Conservation (phyloP, 2,113 vertebrate genomes). For the Numida meleagris region DNA sequence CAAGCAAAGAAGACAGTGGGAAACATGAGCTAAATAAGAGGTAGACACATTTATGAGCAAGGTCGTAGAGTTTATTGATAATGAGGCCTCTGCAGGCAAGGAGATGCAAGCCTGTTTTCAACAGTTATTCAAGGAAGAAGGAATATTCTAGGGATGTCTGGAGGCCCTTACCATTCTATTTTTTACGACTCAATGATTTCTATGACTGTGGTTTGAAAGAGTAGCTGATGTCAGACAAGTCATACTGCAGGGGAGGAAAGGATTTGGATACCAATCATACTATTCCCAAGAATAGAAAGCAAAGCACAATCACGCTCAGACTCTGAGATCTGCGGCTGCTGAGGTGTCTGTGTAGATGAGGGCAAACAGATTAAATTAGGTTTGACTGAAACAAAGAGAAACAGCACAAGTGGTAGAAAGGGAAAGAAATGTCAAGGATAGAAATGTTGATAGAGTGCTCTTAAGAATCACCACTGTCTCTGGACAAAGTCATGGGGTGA, state of each 20-base stretch:
- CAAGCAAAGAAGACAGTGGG: neutral
- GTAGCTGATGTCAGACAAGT: constrained; percentile 13
- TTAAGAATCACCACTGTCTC: neutral
- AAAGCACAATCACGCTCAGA: neutral
- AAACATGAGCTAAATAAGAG: neutral
- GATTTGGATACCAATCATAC: constrained; percentile 16
- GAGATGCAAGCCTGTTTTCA: neutral
- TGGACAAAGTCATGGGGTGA: neutral
- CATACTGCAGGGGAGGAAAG: constrained; percentile 19
- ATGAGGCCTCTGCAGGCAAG: neutral
- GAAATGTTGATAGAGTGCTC: neutral
- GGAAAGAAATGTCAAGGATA: neutral
- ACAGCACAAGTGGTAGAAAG: neutral
- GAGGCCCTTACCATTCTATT: neutral
- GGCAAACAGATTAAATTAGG: neutral
- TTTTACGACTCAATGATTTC: neutral
- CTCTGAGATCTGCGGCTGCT: neutral
- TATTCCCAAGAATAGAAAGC: constrained; percentile 49
- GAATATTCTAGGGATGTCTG: neutral
- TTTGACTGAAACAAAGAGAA: neutral
- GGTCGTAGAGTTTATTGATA: neutral
- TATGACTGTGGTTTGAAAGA: constrained; percentile 34
- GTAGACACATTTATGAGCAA: neutral
- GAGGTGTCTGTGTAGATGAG: neutral
- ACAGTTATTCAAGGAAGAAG: neutral